Conservation (phyloP, 1,140 invertebrate genomes). For the Plodia interpunctella region DNA sequence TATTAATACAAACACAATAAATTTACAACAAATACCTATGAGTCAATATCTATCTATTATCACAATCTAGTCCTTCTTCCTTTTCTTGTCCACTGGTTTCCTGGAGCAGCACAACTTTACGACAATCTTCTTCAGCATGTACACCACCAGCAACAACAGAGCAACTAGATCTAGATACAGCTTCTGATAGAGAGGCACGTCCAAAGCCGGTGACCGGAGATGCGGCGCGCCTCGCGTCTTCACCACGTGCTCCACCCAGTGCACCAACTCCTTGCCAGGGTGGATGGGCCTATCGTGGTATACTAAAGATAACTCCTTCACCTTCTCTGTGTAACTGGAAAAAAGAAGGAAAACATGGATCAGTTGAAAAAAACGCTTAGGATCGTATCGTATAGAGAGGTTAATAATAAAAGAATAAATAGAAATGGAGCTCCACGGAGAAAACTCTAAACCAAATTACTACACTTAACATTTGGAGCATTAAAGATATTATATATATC, state of each 20-base stretch:
- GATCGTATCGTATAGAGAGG: too few species aligned
- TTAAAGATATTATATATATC: too few species aligned
- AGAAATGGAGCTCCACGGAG: too few species aligned
- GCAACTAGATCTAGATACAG: slow-evolving; percentile 3
- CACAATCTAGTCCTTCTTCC: not conserved
- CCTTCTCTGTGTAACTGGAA: not conserved
- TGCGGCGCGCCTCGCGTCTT: slow-evolving; percentile 43
- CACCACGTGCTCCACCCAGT: slow-evolving; percentile 42
- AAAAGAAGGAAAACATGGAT: not conserved
- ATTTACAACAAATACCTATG: too few species aligned
- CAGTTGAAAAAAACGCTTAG: too few species aligned
- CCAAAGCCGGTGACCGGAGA: slow-evolving; percentile 40
- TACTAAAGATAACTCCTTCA: not conserved
- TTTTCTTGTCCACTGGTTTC: not conserved
- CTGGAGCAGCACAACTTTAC: not conserved
- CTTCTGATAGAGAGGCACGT: slow-evolving; percentile 44
- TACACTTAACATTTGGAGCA: too few species aligned
- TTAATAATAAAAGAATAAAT: too few species aligned
- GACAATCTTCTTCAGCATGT: not conserved
- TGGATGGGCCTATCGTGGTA: slow-evolving; percentile 18
- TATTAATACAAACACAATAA: too few species aligned
- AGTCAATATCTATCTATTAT: too few species aligned
- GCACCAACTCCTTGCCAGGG: slow-evolving; percentile 19
- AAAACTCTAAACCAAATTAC: too few species aligned
- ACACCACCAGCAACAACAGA: not conserved